A percentile compares a stretch with the other conserved stretches of the same genome.
Evolutionary conservation across 2,797 vertebrate genomes (phyloP).

Genomic region (Threskiornis aethiopicus): DNA sequence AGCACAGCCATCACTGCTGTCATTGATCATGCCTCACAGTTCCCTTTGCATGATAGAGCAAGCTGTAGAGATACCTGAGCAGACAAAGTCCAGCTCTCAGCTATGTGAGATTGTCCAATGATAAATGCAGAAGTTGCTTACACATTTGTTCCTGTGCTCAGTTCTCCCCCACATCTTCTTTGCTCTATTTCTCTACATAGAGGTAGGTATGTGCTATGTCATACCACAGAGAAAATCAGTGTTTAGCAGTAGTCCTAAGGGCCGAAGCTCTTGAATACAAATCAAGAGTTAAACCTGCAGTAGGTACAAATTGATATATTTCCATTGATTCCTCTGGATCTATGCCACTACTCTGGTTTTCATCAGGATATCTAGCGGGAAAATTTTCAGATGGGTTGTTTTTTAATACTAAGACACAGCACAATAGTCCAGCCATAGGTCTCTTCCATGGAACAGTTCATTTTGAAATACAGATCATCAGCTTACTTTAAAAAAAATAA

Average conservation of each 20-base stretch:
- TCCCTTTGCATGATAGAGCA: neutral
- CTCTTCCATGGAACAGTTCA: neutral
- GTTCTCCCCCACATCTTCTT: neutral
- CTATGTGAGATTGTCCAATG: neutral
- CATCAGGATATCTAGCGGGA: neutral
- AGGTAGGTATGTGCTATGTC: neutral
- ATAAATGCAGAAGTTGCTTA: neutral
- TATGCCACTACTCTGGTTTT: conserved; percentile 31
- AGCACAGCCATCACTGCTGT: neutral
- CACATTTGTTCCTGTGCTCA: neutral
- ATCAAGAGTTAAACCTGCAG: conserved; percentile 22
- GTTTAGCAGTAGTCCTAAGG: neutral
- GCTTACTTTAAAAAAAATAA: conserved; percentile 37
- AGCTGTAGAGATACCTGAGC: neutral
- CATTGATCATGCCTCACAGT: neutral
- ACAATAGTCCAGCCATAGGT: neutral
- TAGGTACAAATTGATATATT: conserved; percentile 26
- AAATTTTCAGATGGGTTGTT: neutral
- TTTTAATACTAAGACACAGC: neutral
- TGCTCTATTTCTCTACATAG: neutral
- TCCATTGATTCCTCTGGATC: conserved; percentile 18
- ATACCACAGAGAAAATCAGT: neutral
- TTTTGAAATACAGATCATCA: conserved; percentile 5
- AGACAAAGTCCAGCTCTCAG: neutral
- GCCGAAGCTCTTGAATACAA: neutral